phyloP scores from a whole-genome alignment of 2,113 vertebrate species.

The Ailuropoda melanoleuca region DNA sequence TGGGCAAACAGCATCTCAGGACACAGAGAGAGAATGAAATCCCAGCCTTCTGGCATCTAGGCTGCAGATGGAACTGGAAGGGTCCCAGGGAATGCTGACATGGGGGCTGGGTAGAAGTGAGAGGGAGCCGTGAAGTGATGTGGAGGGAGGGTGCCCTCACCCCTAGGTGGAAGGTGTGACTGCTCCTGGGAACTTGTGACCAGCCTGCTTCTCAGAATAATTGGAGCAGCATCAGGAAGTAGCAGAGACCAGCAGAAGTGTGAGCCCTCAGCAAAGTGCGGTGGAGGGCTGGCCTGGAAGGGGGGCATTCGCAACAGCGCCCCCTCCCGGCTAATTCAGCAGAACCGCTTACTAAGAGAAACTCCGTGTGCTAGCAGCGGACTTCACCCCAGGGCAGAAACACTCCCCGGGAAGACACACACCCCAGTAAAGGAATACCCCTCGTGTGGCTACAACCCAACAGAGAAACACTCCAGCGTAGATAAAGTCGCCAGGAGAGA shows the following conservation, averaged over 20 bases:
- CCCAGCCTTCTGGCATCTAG: neutral
- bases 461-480: neutral
- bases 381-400: neutral
- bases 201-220: constrained; percentile 56
- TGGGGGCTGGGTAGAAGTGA: neutral
- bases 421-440: neutral
- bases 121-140: neutral
- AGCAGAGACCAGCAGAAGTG: neutral
- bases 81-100: neutral
- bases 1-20: neutral
- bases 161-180: constrained; percentile 48
- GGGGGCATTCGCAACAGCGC: neutral
- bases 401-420: neutral
- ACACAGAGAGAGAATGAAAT: neutral
- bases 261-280: neutral
- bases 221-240: constrained; percentile 66
- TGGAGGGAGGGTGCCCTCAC: neutral
- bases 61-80: neutral
- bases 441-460: neutral
- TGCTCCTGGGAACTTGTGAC: constrained; percentile 63
- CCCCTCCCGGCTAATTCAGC: neutral
- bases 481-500: neutral
- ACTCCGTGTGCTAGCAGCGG: neutral
- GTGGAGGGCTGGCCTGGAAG: rapidly evolving
- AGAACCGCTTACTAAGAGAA: neutral